These are phyloP conservation scores for Escarpia spicata DNA, from an alignment of 2,888 invertebrate genomes.

Conservation along the genomic window DNA sequence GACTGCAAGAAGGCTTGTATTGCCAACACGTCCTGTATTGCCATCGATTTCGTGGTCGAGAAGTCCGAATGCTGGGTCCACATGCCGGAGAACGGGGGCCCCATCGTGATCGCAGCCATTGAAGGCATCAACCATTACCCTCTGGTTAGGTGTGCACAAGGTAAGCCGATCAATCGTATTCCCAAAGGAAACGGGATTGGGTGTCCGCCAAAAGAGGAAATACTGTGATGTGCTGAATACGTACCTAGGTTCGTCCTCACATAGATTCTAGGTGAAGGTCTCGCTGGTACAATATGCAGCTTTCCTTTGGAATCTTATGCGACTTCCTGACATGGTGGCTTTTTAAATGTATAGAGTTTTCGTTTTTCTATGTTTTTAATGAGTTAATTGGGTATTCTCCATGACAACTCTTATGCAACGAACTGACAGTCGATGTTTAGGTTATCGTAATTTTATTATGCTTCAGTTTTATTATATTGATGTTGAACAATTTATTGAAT, in stretches of 20 bases:
- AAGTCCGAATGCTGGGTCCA: background rate
- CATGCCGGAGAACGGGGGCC: background rate
- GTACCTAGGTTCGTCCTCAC: background rate
- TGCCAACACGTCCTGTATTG: background rate
- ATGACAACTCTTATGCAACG: too few relatives aligned
- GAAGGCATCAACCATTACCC: background rate
- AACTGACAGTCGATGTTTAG: too few relatives aligned
- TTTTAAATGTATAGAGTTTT: too few relatives aligned
- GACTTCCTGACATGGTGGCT: too few relatives aligned
- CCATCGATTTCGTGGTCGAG: background rate
- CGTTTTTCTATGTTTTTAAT: too few relatives aligned
- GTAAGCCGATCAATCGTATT: background rate
- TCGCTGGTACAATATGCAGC: too few relatives aligned
- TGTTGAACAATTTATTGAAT: too few relatives aligned
- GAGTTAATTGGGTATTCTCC: too few relatives aligned
- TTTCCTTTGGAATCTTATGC: too few relatives aligned
- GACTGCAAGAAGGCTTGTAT: background rate
- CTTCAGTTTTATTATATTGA: too few relatives aligned
- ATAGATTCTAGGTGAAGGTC: background rate
- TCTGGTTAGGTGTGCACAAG: background rate
- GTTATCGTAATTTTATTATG: too few relatives aligned
- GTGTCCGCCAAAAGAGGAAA: background rate
- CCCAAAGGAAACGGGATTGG: background rate
- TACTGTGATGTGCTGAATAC: background rate
- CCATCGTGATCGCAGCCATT: background rate